Percentiles rank a stretch among this genome's conserved stretches.
phyloP scores from a whole-genome alignment of 30 jellyfish, hydroid and myxozoan species.

The Mastigias papua region DNA sequence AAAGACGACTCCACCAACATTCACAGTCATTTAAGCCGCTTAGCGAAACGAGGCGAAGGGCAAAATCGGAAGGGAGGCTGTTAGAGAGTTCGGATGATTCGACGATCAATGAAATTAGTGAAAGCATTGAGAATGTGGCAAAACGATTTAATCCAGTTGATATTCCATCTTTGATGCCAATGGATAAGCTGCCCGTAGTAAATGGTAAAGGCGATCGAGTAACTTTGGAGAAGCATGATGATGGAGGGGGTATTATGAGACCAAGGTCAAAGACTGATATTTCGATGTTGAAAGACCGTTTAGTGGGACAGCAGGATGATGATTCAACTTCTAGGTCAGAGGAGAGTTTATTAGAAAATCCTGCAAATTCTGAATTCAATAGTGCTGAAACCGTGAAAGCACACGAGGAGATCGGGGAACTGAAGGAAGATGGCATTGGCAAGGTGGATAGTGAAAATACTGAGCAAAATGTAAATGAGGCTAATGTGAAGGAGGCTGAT shows the following conservation, averaged over 20 bases:
- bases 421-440: neutral
- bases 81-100: slow-evolving; percentile 66
- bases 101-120: slow-evolving; percentile 54
- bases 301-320: slow-evolving; percentile 16
- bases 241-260: slow-evolving; percentile 1
- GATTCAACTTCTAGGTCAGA: slow-evolving; percentile 34
- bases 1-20: slow-evolving; percentile 78
- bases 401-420: neutral
- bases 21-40: slow-evolving; percentile 86
- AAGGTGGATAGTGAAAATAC: neutral
- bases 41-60: slow-evolving; percentile 68
- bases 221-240: slow-evolving; percentile 19
- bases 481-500: neutral
- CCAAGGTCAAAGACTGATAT: slow-evolving; percentile 47
- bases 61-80: slow-evolving; percentile 96
- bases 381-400: slow-evolving; percentile 27
- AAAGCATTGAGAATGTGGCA: slow-evolving; percentile 56
- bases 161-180: slow-evolving; percentile 28
- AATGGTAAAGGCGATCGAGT: slow-evolving; percentile 47
- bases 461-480: neutral
- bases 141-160: neutral
- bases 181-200: slow-evolving; percentile 25
- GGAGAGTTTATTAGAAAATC: slow-evolving; percentile 63
- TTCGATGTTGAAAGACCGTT: neutral
- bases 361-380: slow-evolving; percentile 54